Percentiles rank a stretch among this genome's conserved stretches.
These are phyloP conservation scores for Montifringilla adamsi DNA, from an alignment of 2,113 vertebrate genomes.

Conservation along the genomic window DNA sequence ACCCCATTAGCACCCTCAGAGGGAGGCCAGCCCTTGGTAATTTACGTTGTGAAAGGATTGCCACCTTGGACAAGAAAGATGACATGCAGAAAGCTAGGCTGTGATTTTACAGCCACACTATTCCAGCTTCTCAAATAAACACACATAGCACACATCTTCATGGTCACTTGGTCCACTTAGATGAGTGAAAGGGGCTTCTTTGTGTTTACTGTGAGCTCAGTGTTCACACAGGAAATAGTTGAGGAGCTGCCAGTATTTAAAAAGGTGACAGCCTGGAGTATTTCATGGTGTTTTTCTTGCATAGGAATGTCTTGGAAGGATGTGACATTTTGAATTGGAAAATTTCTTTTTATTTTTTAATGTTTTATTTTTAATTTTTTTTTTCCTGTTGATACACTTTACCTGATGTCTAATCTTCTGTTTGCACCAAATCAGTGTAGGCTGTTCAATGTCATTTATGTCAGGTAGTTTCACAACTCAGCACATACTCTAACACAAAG, in stretches of 20 bases:
- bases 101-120: not conserved
- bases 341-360: not conserved
- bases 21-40: not conserved
- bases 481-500: not conserved
- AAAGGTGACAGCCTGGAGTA: not conserved
- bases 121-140: not conserved
- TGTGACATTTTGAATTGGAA: not conserved
- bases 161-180: not conserved
- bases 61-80: not conserved
- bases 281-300: not conserved
- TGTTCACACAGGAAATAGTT: not conserved
- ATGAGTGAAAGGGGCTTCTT: not conserved
- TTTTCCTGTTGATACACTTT: not conserved
- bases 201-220: not conserved
- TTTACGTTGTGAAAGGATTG: not conserved
- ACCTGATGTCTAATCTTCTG: not conserved
- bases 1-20: conserved; percentile 7
- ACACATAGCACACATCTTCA: not conserved
- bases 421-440: not conserved
- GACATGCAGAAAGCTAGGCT: not conserved
- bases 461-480: not conserved
- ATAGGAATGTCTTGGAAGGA: not conserved
- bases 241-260: not conserved
- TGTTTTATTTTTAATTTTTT: not conserved
- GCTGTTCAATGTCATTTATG: not conserved